Evolutionary conservation across 2,888 invertebrate genomes (phyloP).

Genomic region (Pardosa pseudoannulata): DNA sequence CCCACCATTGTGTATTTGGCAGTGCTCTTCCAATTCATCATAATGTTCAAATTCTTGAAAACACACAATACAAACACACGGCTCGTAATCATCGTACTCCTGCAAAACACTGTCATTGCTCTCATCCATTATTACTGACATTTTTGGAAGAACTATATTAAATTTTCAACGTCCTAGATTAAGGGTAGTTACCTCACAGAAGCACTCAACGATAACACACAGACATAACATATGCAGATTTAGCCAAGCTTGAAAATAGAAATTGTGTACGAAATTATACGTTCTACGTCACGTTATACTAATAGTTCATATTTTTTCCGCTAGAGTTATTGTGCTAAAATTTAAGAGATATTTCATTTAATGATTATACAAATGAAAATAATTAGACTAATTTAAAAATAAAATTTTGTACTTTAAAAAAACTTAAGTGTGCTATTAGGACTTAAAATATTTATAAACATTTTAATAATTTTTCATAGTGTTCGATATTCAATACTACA

Average conservation of each 20-base stretch:
- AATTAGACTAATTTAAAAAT: too few species aligned
- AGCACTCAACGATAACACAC: slow-evolving; percentile 48
- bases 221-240: slow-evolving; percentile 11
- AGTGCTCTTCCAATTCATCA: slow-evolving; percentile 63
- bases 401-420: too few species aligned
- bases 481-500: too few species aligned
- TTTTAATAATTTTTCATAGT: too few species aligned
- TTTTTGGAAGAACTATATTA: not conserved
- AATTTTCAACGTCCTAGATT: not conserved
- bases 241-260: not conserved
- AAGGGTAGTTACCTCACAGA: slow-evolving; percentile 38
- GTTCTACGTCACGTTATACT: too few species aligned
- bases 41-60: slow-evolving; percentile 64
- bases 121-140: slow-evolving; percentile 62
- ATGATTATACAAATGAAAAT: too few species aligned
- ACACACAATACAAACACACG: slow-evolving; percentile 61
- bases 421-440: too few species aligned
- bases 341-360: too few species aligned
- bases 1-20: slow-evolving; percentile 61
- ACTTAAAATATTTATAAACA: too few species aligned
- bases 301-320: too few species aligned
- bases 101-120: slow-evolving; percentile 51
- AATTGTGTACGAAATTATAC: too few species aligned
- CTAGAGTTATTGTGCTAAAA: too few species aligned
- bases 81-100: slow-evolving; percentile 62